Base-by-base conservation (phyloP, 2,113 vertebrate genomes). In the Clinocottus analis region DNA sequence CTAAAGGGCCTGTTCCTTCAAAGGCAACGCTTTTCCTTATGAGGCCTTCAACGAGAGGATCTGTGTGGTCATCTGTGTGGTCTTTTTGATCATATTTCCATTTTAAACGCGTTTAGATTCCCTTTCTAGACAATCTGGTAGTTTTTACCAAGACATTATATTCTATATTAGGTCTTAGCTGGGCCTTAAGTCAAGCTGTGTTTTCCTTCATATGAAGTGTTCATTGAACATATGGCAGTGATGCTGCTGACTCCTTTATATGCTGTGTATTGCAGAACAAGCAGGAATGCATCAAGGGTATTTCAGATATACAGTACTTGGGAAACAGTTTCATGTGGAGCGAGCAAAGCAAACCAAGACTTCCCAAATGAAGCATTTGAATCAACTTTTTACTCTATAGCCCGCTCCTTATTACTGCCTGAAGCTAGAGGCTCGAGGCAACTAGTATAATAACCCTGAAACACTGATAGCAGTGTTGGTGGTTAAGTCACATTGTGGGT, bases 31-130 rank as follows among this genome's bases (percentile, higher is more conserved):
- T 83, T 60, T 31, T 81, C 33, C 55, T 86, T 81, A 81, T 31
- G 65, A 80, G 43, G 47, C 69, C 83, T 90, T 90, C 72, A 92
- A 91, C 91, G 13, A 35, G 75, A 74, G 83, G 47, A 82, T 81
- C 78, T 86, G 77, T 86, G 84, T 84, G 87, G 82, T 84, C 86
- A n/a, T n/a, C n/a, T n/a, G n/a, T n/a, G n/a, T n/a, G n/a, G n/a
- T n/a, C 69, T 83, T 65, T 55, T 47, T 47, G 58, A 77, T 90
- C 68, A 80, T 68, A 58, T 47, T 89, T 82, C 77, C 43, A 82
- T 81, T 63, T 69, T 76, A 43, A 89, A 77, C 73, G 71, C 45
- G 61, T 81, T 68, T 49, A 79, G 59, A 29, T 64, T 76, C 51
- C 9, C 27, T 53, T 68, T 69, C 27, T 1, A 70, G 29, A 79